Conservation (phyloP, 2,113 vertebrate species). For the Syngnathus floridae region DNA sequence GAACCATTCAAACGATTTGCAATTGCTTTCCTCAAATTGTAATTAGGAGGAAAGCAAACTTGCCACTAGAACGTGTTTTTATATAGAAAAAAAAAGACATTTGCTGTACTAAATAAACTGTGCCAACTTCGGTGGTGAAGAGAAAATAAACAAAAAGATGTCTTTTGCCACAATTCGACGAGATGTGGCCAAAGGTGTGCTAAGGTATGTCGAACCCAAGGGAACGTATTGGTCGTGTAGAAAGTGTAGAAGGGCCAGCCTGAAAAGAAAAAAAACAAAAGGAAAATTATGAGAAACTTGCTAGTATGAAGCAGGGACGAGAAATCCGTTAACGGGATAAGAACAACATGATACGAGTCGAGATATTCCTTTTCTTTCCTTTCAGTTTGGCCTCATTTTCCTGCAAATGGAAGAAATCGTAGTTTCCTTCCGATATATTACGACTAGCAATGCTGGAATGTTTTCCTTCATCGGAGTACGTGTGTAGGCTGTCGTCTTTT, state of each 20-base stretch:
- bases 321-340: too few species aligned
- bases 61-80: constrained; percentile 26
- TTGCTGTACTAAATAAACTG: constrained; percentile 1
- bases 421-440: constrained; percentile 24
- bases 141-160: background rate
- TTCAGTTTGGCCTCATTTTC: constrained; percentile 6
- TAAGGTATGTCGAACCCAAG: background rate
- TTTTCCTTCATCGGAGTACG: constrained; percentile 34
- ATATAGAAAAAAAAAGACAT: background rate
- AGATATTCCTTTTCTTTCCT: too few species aligned
- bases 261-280: background rate
- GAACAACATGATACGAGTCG: too few species aligned
- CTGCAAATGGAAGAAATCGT: constrained; percentile 40
- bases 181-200: background rate
- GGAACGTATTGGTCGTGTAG: background rate
- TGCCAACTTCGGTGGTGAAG: background rate
- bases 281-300: background rate
- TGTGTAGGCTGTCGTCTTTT: constrained; percentile 57
- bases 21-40: constrained; percentile 9
- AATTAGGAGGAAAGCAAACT: constrained; percentile 12
- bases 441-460: constrained; percentile 41
- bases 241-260: background rate
- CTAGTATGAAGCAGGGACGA: too few species aligned
- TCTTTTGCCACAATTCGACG: background rate
- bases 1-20: constrained; percentile 33